Base-by-base conservation (phyloP, 2,888 invertebrate genomes). In the Arrhopalites spinosus region DNA sequence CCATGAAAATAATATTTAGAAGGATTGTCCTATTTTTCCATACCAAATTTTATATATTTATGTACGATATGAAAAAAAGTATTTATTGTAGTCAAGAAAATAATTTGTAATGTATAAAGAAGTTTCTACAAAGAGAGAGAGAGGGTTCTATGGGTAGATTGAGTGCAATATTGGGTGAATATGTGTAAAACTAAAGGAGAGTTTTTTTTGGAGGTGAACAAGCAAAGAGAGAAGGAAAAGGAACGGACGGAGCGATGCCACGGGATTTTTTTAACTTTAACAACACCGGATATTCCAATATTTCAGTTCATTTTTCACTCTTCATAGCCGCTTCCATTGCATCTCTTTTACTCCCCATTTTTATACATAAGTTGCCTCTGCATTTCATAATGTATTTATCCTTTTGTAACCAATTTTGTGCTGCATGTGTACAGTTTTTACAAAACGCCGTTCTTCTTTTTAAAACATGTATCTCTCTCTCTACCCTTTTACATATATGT, bases 251-350 rank as follows among this genome's bases (percentile, higher is more conserved):
- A 79, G 81, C 79, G 72, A 81, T 81, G 79, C 81, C 78, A 81
- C 81, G 79, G 81, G 59, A 73, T 81, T 81, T 81, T 81, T 79
- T 59, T 78, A n/a, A n/a, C n/a, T 77, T 81, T 77, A n/a, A 64
- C n/a, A 78, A 76, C 73, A 76, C 81, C 81, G 81, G 81, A 81
- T 79, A 81, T 79, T 81, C 81, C 81, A 79, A 81, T 79, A 81
- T 79, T 81, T 79, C 81, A 81, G 81, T 81, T 81, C 81, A 81
- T 81, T 81, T 81, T 79, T 59, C 59, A 59, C 59, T 59, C 59
- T 25, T n/a, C 59, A 25, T 59, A 23, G 59, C 27, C 25, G 27
- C 25, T 23, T 56, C 13, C n/a, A n/a, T 53, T 59, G 59, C 25
- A 25, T 59, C 36, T 36, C 11, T 23, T 25, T 25, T 59, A 27